Evolutionary conservation across 2,888 invertebrate genomes (phyloP).

Genomic region (Hypercompe scribonia): DNA sequence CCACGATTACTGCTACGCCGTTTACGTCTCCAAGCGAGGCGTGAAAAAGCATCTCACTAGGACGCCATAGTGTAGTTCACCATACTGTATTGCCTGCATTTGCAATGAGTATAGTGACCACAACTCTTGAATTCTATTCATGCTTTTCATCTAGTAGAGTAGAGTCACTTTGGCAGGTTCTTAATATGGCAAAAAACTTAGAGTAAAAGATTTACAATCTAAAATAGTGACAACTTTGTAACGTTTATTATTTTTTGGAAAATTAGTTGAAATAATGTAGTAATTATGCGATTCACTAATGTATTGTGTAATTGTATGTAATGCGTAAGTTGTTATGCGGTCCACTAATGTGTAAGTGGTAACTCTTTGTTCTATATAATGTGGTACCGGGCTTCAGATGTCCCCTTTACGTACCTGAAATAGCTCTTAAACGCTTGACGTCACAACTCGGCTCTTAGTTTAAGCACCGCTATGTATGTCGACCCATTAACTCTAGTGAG

Average conservation of each 20-base stretch:
- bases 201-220: too few species aligned
- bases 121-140: too few species aligned
- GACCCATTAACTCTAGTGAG: constrained; percentile 64
- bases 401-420: constrained; percentile 37
- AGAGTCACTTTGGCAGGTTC: too few species aligned
- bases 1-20: too few species aligned
- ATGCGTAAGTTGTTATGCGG: background rate
- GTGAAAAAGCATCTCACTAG: too few species aligned
- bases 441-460: constrained; percentile 64
- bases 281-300: background rate
- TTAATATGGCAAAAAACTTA: too few species aligned
- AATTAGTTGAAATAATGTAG: background rate
- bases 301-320: background rate
- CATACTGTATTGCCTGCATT: too few species aligned
- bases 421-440: constrained; percentile 43
- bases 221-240: background rate
- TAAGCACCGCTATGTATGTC: constrained; percentile 64
- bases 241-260: background rate
- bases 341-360: constrained; percentile 1
- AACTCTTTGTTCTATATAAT: constrained; percentile 3
- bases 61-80: too few species aligned
- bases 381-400: constrained; percentile 20
- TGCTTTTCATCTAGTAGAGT: too few species aligned
- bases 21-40: too few species aligned
- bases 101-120: too few species aligned